These are phyloP conservation scores for Dusona sp. DNA, from an alignment of 2,888 invertebrate genomes.

Conservation along the genomic window DNA sequence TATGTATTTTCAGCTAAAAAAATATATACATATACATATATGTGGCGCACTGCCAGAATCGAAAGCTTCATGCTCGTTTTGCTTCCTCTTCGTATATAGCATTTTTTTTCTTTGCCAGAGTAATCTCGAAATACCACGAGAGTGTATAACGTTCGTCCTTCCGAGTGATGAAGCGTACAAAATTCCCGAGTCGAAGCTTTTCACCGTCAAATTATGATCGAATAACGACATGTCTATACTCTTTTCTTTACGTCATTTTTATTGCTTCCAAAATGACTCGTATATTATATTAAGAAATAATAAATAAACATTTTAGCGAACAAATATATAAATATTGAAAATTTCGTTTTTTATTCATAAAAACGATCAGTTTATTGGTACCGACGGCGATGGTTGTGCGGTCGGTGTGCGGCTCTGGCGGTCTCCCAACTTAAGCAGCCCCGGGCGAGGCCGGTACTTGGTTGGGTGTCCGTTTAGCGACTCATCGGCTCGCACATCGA, in stretches of 20 bases:
- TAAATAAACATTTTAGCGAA: neutral
- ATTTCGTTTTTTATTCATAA: neutral
- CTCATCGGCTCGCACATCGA: too few relatives aligned
- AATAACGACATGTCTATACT: neutral
- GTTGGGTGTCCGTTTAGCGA: too few relatives aligned
- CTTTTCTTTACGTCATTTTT: neutral
- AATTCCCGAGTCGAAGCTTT: constrained; percentile 23
- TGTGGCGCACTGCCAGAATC: constrained; percentile 61
- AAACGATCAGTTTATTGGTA: too few relatives aligned
- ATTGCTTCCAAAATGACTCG: neutral
- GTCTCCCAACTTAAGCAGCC: too few relatives aligned
- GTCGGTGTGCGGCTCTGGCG: too few relatives aligned
- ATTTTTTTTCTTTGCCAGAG: constrained; percentile 35
- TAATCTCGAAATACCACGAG: constrained; percentile 58
- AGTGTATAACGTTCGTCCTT: constrained; percentile 48
- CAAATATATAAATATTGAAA: neutral
- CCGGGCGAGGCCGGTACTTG: too few relatives aligned
- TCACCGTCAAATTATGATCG: neutral
- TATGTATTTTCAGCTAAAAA: too few relatives aligned
- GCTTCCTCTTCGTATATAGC: constrained; percentile 26
- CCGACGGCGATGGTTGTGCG: too few relatives aligned
- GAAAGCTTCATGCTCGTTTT: constrained; percentile 45
- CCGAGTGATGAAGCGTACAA: constrained; percentile 23
- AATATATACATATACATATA: constrained; percentile 50
- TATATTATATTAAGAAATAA: neutral